These are phyloP conservation scores for Acinonyx jubatus DNA, from an alignment of 2,113 vertebrate genomes.

Conservation along the genomic window DNA sequence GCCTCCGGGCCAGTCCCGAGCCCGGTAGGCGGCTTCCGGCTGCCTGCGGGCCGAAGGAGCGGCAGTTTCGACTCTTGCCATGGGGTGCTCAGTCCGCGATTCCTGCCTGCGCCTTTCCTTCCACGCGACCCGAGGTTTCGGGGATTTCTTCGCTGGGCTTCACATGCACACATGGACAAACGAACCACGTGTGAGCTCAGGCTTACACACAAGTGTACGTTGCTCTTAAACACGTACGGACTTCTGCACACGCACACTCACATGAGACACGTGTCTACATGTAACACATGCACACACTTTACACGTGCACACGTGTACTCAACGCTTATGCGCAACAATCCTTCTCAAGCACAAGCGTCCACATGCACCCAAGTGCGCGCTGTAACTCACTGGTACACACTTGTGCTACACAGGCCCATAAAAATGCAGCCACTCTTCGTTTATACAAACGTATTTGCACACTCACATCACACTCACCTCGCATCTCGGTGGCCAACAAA, in stretches of 20 bases:
- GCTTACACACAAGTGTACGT: not conserved
- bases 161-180: not conserved
- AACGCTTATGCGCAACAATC: not conserved
- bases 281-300: not conserved
- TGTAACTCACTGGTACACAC: not conserved
- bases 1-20: not conserved
- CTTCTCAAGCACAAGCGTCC: not conserved
- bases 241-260: not conserved
- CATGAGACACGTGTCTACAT: not conserved
- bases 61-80: too few species aligned
- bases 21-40: not conserved
- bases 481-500: not conserved
- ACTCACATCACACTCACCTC: not conserved
- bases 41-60: not conserved
- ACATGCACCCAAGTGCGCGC: not conserved
- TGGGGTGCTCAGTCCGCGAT: not conserved
- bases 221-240: not conserved
- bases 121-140: not conserved
- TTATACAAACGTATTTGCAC: not conserved
- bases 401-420: not conserved
- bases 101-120: not conserved
- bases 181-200: not conserved
- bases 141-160: not conserved
- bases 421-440: not conserved
- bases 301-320: not conserved